Evolutionary conservation across 2,113 vertebrate genomes (phyloP), one percentile per base, ranked within the genome.

Genomic region (Prolemur simus): DNA sequence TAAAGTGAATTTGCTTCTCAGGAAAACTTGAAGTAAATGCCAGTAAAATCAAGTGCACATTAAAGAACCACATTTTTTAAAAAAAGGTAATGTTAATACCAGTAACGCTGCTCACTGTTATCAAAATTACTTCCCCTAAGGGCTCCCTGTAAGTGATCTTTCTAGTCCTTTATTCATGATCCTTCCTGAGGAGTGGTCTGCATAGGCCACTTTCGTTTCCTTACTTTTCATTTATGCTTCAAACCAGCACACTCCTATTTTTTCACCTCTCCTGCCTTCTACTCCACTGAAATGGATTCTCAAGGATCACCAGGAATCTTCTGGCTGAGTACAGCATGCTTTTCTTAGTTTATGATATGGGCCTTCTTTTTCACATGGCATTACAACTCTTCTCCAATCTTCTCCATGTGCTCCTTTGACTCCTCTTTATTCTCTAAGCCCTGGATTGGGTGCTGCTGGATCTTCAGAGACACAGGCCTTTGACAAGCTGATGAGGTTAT

Each of bases 1-100:
- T 98, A 98, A 97, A 97, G 81, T 2, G 23, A 87, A 92, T 89
- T 76, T 82, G 49, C 96, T 97, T 95, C 87, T 17, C 0, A 68
- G 63, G 81, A 94, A 92, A 96, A 95, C 52, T 91, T 87, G 52
- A 71, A 98, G 74, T 45, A 56, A 96, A 96, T 93, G 66, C 54
- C 74, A 68, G 71, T 81, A 87, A 96, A 94, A 93, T 63, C 77
- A 95, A 97, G 71, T 69, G 25, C 42, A 94, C 8, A 29, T 52
- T 54, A 66, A 68, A 89, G 69, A 94, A 77, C n/a, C 82, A 96
- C 54, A 66, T 60, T 89, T 58, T 3, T 37, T 1, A 76, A 83
- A 85, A 39, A 25, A 14, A 74, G 14, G 14, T 76, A 66, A 34
- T 52, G 13, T 74, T 87, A 56, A 58, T 56, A 29, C 52, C 32